phyloP scores from a whole-genome alignment of 2,113 vertebrate species.

The Cyanoramphus novaezelandiae region DNA sequence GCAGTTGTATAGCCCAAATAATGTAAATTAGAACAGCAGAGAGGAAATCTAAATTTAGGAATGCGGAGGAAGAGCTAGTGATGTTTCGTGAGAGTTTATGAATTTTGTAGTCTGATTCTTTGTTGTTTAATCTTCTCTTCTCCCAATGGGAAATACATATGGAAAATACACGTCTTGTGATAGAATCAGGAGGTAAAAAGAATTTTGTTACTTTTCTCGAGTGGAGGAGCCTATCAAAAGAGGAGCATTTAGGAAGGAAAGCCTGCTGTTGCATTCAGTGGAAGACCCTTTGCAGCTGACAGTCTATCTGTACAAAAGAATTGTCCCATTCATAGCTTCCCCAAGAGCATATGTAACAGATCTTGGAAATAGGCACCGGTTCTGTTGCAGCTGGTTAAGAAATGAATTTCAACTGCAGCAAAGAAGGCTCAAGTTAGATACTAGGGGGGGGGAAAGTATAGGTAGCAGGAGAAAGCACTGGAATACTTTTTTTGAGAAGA shows the following conservation, averaged over 20 bases:
- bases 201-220: neutral
- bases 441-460: neutral
- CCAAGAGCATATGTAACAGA: neutral
- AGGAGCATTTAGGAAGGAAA: neutral
- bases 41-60: conserved; percentile 2
- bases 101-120: neutral
- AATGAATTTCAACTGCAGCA: neutral
- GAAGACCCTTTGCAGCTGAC: neutral
- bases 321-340: neutral
- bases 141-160: neutral
- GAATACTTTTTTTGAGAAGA: neutral
- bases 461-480: neutral
- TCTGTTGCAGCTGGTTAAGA: neutral
- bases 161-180: neutral
- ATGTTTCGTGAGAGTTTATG: neutral
- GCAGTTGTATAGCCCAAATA: neutral
- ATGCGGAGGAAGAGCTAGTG: neutral
- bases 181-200: neutral
- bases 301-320: neutral
- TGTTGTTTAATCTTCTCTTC: neutral
- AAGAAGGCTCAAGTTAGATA: neutral
- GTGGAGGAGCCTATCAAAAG: neutral
- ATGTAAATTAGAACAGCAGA: conserved; percentile 14
- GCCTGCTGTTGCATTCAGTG: neutral
- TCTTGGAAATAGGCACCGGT: neutral